Evolutionary conservation across 2,797 vertebrate genomes (phyloP).

Genomic region (Hipposideros larvatus): DNA sequence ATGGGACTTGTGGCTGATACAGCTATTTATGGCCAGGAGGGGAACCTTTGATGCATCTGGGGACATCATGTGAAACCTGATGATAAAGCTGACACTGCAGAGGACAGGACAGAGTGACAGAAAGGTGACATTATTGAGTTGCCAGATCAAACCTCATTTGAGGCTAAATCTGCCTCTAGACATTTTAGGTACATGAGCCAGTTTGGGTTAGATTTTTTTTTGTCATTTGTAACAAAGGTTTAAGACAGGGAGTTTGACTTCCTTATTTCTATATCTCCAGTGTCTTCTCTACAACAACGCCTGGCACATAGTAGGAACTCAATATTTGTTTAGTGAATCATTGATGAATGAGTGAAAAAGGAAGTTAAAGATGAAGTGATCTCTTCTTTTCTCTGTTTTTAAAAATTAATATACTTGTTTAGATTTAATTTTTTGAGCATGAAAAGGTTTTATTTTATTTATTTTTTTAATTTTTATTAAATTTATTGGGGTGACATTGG

Average conservation of each 20-base stretch:
- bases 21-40: not conserved
- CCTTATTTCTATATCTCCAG: not conserved
- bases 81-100: not conserved
- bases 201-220: not conserved
- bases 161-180: not conserved
- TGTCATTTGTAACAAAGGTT: slow-evolving; percentile 14
- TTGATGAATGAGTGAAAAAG: slow-evolving; percentile 13
- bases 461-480: too few species aligned
- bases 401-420: not conserved
- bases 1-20: not conserved
- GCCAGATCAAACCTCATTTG: not conserved
- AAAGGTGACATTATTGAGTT: not conserved
- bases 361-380: not conserved
- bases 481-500: too few species aligned
- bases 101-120: not conserved
- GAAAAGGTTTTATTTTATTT: too few species aligned
- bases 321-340: slow-evolving; percentile 2
- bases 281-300: not conserved
- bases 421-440: slow-evolving; percentile 7
- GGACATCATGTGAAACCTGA: not conserved
- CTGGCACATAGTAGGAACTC: slow-evolving; percentile 5
- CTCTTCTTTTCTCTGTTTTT: not conserved
- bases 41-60: not conserved
- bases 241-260: not conserved
- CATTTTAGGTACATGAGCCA: not conserved